Evolutionary conservation across 1,140 invertebrate genomes (phyloP), one percentile per base, ranked within the genome.

Genomic region (Hirudo medicinalis): DNA sequence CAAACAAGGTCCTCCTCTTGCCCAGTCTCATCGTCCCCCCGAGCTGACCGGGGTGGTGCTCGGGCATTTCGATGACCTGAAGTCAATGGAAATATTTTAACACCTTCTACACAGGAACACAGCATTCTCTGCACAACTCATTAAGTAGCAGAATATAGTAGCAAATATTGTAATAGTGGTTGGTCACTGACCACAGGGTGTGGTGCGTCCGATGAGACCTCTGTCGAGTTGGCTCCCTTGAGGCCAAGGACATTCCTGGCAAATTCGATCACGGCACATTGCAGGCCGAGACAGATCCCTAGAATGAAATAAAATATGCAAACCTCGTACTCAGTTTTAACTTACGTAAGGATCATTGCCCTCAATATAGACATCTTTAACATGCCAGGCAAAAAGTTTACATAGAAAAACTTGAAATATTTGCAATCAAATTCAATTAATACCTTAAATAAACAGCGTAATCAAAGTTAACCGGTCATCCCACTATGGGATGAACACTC

Each of bases 11-110:
- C 60, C 86, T 87, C 75, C 94, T 86, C 79, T 90, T 91, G 17
- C 97, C 97, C 15, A 99, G 83, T 72, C 97, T 85, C 97, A 99
- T 99, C 0, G 97, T 99, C 29, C 94, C 97, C 9, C 97, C 97
- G 85, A 97, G 89, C 74, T 90, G 85, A 0, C 91, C 92, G 8
- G 87, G 86, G 82, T 94, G 91, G 80, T 98, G 92, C 84, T 99
- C 97, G 0, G 94, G 94, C 97, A 99, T 99, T 75, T 99, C 94
- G 72, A 99, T 94, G 0, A 99, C 81, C 81, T 85, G 72, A 0
- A 76, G 1, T 76, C 73, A 29, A 49, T n/a, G 43, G 9, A 49
- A 49, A 49, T 0, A 8, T 9, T 2, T 36, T 36, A 36, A 36
- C 32, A 36, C 32, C 32, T 36, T 6, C 2, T 49, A 49, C 3